phyloP scores from a whole-genome alignment of 2,797 vertebrate species.

The Cynopterus sphinx region DNA sequence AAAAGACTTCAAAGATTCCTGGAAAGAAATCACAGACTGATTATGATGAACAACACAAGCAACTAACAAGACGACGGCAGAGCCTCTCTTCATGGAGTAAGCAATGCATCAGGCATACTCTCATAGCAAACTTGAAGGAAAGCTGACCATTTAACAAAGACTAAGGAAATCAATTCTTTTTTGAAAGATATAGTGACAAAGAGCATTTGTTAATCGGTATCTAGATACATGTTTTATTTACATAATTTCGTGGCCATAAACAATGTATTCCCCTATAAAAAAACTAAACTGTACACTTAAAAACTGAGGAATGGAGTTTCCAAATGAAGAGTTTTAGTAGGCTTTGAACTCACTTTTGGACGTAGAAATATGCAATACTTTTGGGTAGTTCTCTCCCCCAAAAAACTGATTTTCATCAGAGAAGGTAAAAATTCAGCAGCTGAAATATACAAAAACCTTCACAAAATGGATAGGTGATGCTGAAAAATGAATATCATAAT shows the following conservation, averaged over 20 bases:
- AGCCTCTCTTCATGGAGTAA: accelerated
- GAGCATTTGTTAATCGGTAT: background rate
- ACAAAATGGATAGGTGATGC: background rate
- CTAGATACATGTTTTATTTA: background rate
- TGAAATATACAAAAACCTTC: background rate
- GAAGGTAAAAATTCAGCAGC: constrained; percentile 41
- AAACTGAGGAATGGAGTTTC: background rate
- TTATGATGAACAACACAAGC: background rate
- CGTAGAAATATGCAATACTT: background rate
- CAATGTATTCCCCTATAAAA: background rate
- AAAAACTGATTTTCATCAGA: constrained; percentile 30
- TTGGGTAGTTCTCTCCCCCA: background rate
- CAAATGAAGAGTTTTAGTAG: background rate
- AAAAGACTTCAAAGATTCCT: background rate
- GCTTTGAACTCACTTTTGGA: background rate
- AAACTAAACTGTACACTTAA: background rate
- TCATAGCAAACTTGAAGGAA: background rate
- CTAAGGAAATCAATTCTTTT: background rate
- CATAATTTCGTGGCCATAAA: background rate
- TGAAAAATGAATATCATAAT: background rate
- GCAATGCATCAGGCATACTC: accelerated
- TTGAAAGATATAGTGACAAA: background rate
- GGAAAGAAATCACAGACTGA: background rate
- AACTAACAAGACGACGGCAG: background rate
- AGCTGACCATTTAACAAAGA: background rate